A percentile compares a stretch with the other conserved stretches of the same genome.
Evolutionary conservation across 2,113 vertebrate species (phyloP).

Genomic region (Tamias sibiricus): DNA sequence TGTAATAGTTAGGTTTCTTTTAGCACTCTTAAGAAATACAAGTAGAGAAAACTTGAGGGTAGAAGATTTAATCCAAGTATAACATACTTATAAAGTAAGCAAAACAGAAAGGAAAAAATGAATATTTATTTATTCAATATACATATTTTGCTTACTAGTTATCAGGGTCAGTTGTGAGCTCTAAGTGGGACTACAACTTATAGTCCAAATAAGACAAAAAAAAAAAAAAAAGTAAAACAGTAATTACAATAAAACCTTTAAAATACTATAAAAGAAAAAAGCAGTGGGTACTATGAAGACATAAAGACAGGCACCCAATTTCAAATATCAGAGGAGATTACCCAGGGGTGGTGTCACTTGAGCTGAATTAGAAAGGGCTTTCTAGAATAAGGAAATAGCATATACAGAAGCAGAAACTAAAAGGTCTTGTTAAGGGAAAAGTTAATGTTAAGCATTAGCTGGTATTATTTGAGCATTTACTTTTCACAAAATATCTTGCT

Average conservation of each 20-base stretch:
- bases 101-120: neutral
- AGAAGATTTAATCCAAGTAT: constrained; percentile 34
- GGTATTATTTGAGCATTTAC: neutral
- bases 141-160: constrained; percentile 12
- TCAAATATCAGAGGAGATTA: constrained; percentile 15
- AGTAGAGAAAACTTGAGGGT: constrained; percentile 21
- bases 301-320: constrained; percentile 48
- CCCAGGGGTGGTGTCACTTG: neutral
- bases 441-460: neutral
- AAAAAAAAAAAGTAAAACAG: constrained; percentile 27
- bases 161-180: constrained; percentile 9
- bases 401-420: neutral
- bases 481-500: constrained; percentile 32
- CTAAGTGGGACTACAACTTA: neutral
- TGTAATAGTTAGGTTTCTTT: neutral
- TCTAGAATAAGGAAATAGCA: neutral
- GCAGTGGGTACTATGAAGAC: neutral
- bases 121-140: neutral
- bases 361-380: neutral
- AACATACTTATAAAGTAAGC: constrained; percentile 56
- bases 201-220: constrained; percentile 3
- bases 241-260: constrained; percentile 45
- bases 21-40: neutral
- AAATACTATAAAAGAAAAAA: constrained; percentile 41
- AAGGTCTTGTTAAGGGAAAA: neutral